Base-by-base conservation (phyloP, 2,888 invertebrate genomes). In the Ophraella communa region DNA sequence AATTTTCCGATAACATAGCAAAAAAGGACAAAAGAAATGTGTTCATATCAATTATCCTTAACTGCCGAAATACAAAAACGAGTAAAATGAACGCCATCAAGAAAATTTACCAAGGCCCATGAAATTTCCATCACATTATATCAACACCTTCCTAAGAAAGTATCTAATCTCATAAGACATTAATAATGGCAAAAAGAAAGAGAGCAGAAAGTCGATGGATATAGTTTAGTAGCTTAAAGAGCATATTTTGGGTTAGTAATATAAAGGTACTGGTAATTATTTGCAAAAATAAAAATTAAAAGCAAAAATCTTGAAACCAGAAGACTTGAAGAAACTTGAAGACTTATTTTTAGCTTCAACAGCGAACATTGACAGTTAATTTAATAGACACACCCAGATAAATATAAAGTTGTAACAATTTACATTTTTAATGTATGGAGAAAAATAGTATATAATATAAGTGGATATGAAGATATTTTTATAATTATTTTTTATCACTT, bases 91-190 rank as follows among this genome's bases (percentile, higher is more conserved):
- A 39, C 24, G 27, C 44, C 60, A 60, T 60, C 53, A 14, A 18
- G 61, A 56, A 61, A 56, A 61, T 65, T 57, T 52, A 61, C 14
- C 44, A 8, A 42, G 56, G 45, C 44, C 65, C 61, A 61, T 57
- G 57, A 61, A 65, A 65, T 56, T 61, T 61, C 65, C 65, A 61
- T 65, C 61, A 65, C 52, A 47, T 53, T 60, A 61, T 65, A 61
- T 61, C 57, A 65, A 56, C 65, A 65, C 65, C 61, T 65, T 57
- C 52, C 60, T 58, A 45, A 44, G 54, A 57, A 56, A 59, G 57
- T 65, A 71, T 71, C 68, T 71, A 68, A 71, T 71, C 71, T 71
- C 53, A 59, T 64, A 65, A 66, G 65, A 62, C 69, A 61, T 65
- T 65, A 65, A 71, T 70, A 65, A 66, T 64, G 55, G 62, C 58